phyloP scores from a whole-genome alignment of 2,113 vertebrate genomes.

The Electrona antarctica region DNA sequence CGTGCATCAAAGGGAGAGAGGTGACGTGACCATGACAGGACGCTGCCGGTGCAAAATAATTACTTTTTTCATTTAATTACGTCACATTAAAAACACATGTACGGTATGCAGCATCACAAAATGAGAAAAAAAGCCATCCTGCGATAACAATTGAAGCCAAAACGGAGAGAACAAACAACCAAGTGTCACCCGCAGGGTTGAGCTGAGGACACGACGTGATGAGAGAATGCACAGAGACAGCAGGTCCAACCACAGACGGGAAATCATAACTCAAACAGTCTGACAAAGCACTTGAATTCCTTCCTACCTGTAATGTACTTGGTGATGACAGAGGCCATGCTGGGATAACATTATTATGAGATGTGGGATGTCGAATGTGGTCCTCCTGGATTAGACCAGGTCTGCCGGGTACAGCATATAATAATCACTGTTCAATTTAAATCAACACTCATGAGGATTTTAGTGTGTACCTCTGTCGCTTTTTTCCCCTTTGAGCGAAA shows the following conservation, averaged over 20 bases:
- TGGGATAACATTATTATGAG: slow-evolving; percentile 7
- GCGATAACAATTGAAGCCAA: slow-evolving; percentile 60
- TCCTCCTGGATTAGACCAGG: slow-evolving; percentile 14
- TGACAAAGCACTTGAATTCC: slow-evolving; percentile 64
- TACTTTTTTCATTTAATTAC: slow-evolving; percentile 67
- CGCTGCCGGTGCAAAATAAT: slow-evolving; percentile 60
- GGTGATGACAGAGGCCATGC: slow-evolving; percentile 51
- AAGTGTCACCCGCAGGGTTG: slow-evolving; percentile 27
- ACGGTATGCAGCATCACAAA: slow-evolving; percentile 70
- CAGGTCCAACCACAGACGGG: slow-evolving; percentile 68
- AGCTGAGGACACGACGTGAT: slow-evolving; percentile 61
- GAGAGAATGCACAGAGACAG: slow-evolving; percentile 62
- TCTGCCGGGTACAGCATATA: neutral
- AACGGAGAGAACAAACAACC: slow-evolving; percentile 49
- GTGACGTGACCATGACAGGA: slow-evolving; percentile 34
- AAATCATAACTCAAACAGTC: slow-evolving; percentile 69
- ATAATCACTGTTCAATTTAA: too few species aligned
- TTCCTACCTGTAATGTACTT: slow-evolving; percentile 63
- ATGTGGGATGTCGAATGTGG: neutral
- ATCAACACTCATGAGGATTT: too few species aligned
- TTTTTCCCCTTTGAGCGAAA: slow-evolving; percentile 1
- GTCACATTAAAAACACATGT: slow-evolving; percentile 77
- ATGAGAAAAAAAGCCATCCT: slow-evolving; percentile 61
- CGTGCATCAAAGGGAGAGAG: neutral
- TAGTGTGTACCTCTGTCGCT: slow-evolving; percentile 39